Percentiles rank a stretch among this genome's conserved stretches.
These are phyloP conservation scores for Campylorhamphus procurvoides DNA, from an alignment of 2,113 vertebrate genomes.

Conservation along the genomic window DNA sequence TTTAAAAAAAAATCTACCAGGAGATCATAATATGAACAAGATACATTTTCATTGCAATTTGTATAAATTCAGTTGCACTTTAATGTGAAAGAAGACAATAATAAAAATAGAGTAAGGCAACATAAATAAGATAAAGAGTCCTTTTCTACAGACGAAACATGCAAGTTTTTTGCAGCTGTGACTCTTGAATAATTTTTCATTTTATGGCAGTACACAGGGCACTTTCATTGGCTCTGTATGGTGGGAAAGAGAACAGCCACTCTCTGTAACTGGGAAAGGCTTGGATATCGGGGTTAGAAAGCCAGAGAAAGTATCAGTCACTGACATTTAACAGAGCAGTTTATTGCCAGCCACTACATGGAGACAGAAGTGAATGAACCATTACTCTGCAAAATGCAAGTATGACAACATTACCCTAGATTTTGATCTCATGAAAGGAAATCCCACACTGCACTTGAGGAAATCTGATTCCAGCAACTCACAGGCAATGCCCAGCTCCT, in stretches of 20 bases:
- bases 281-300: background rate
- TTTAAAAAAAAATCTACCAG: background rate
- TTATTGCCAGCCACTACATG: background rate
- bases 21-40: background rate
- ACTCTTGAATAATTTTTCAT: background rate
- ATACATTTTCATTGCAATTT: background rate
- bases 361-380: background rate
- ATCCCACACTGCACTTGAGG: conserved; percentile 96
- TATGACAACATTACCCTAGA: conserved; percentile 81
- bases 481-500: conserved; percentile 96
- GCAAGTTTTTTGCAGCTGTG: background rate
- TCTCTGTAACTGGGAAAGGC: background rate
- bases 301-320: background rate
- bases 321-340: background rate
- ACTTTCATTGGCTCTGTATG: background rate
- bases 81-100: background rate
- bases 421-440: conserved; percentile 98
- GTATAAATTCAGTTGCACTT: background rate
- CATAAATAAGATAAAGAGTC: background rate
- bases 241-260: background rate
- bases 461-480: conserved; percentile 91
- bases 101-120: background rate
- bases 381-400: background rate
- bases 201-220: background rate
- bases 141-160: background rate